A percentile compares a stretch with the other conserved stretches of the same genome.
phyloP scores from a whole-genome alignment of 2,113 vertebrate species.

The Labeo rohita region DNA sequence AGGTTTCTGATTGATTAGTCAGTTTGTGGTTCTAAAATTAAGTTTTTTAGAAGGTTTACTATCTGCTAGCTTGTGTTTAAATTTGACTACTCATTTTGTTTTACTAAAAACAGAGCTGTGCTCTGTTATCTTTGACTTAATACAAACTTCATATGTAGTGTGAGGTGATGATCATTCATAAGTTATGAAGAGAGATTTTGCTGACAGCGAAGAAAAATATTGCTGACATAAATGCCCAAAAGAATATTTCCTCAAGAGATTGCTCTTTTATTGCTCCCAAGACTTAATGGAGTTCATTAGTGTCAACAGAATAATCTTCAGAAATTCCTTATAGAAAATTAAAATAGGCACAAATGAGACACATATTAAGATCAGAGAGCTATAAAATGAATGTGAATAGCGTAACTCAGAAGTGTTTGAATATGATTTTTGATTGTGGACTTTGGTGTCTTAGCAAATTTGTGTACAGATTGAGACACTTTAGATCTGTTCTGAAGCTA shows the following conservation, averaged over 20 bases:
- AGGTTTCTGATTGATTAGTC: neutral
- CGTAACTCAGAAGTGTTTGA: neutral
- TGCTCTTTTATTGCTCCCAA: neutral
- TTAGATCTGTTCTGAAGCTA: neutral
- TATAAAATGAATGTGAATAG: neutral
- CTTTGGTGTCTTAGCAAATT: neutral
- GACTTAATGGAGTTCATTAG: neutral
- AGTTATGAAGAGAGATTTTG: neutral
- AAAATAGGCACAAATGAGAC: neutral
- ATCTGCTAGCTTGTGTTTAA: neutral
- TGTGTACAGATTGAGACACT: neutral
- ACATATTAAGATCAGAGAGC: neutral
- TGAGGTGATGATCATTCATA: neutral
- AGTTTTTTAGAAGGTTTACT: neutral
- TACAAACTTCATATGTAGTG: neutral
- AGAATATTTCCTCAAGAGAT: neutral
- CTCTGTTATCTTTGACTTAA: neutral
- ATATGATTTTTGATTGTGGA: neutral
- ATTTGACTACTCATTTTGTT: neutral
- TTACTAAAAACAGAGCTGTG: neutral
- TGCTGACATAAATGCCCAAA: neutral
- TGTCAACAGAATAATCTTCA: neutral
- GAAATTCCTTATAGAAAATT: neutral
- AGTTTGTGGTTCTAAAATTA: conserved; percentile 14
- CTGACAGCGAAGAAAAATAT: conserved; percentile 1